Percentiles rank a stretch among this genome's conserved stretches.
Evolutionary conservation across 1,140 invertebrate genomes (phyloP).

Genomic region (Magallana gigas): DNA sequence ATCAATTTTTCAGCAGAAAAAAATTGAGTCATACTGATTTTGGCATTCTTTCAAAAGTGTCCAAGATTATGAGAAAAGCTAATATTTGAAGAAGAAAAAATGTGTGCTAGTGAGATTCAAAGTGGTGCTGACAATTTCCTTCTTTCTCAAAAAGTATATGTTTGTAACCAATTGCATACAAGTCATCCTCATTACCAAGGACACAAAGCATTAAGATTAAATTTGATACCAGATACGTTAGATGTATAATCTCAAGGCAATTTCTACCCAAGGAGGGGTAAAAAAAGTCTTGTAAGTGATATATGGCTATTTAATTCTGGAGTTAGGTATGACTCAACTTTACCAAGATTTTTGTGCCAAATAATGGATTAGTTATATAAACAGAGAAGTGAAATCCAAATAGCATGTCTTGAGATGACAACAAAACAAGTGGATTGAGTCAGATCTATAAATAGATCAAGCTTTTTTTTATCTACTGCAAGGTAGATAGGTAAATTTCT

Average conservation of each 20-base stretch:
- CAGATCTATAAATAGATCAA: neutral
- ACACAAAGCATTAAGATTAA: neutral
- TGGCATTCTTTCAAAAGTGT: constrained; percentile 6
- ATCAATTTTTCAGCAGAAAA: constrained; percentile 6
- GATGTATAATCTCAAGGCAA: neutral
- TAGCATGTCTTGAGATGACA: neutral
- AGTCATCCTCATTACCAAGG: neutral
- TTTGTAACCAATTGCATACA: neutral
- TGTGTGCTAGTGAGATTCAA: constrained; percentile 7
- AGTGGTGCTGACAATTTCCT: constrained; percentile 20
- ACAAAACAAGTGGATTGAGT: neutral
- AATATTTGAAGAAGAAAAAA: neutral
- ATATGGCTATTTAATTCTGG: constrained; percentile 17
- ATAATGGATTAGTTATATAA: neutral
- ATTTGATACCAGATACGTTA: neutral
- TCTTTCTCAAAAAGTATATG: neutral
- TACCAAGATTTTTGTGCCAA: neutral
- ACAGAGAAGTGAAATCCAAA: constrained; percentile 15
- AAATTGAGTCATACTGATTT: constrained; percentile 20
- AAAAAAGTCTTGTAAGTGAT: constrained; percentile 7
- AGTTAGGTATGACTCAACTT: constrained; percentile 2
- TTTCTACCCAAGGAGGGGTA: neutral
- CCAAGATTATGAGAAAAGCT: constrained; percentile 17
- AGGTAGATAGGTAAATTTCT: too few relatives aligned
- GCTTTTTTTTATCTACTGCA: too few relatives aligned